Percentiles rank a stretch among this genome's conserved stretches.
phyloP scores from a whole-genome alignment of 2,797 vertebrate genomes.

The Orestias chungarensis region DNA sequence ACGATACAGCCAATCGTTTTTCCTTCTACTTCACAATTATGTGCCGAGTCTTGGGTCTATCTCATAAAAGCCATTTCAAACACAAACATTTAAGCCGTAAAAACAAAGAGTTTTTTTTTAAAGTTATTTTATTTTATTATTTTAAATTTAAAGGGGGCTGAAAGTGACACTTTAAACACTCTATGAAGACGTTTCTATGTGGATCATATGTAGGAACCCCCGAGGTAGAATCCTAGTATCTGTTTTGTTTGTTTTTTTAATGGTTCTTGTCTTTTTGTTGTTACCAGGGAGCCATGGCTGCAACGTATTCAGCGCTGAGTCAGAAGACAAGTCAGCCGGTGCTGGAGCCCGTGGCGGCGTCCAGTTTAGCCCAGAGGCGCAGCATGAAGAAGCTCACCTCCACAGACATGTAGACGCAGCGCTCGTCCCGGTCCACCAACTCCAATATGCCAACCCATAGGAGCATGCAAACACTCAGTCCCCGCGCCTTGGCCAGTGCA shows the following conservation, averaged over 20 bases:
- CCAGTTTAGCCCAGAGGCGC: slow-evolving; percentile 93
- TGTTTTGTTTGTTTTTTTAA: background rate
- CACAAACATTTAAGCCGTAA: no score
- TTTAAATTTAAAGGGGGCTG: background rate
- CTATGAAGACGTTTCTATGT: background rate
- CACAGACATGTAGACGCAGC: slow-evolving; percentile 89
- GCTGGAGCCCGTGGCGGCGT: slow-evolving; percentile 95
- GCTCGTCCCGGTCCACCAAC: slow-evolving; percentile 46
- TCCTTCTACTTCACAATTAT: no score
- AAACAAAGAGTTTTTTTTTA: background rate
- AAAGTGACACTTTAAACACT: no score
- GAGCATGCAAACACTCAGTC: slow-evolving; percentile 24
- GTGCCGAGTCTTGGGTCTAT: no score
- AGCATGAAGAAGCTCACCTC: slow-evolving; percentile 98
- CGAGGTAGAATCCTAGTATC: background rate
- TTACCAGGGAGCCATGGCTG: slow-evolving; percentile 90
- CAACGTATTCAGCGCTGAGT: slow-evolving; percentile 93
- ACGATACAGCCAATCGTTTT: no score
- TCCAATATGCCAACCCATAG: slow-evolving; percentile 21
- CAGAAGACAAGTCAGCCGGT: slow-evolving; percentile 95
- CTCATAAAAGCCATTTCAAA: no score
- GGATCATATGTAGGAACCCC: background rate
- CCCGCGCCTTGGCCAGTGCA: slow-evolving; percentile 66
- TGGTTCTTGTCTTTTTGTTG: background rate
- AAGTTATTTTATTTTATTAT: no score